phyloP scores from a whole-genome alignment of 37 sponge, comb jelly and placozoan species.

The Chondrilla cf. caribensis region DNA sequence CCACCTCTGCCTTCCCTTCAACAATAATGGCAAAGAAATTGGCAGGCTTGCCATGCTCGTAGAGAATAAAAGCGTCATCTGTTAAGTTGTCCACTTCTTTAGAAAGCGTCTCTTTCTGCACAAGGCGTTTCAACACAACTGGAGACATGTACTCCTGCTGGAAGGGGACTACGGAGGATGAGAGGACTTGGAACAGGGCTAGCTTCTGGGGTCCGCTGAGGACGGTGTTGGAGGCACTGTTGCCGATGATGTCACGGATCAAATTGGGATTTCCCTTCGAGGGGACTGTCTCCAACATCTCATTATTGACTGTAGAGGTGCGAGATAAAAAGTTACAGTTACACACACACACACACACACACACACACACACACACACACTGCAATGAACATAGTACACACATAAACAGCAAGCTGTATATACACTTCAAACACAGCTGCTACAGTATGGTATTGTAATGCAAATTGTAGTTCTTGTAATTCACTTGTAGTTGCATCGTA shows the following conservation, averaged over 20 bases:
- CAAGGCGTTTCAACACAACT: slow-evolving; percentile 57
- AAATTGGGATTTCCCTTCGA: slow-evolving; percentile 26
- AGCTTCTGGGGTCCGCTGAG: slow-evolving; percentile 59
- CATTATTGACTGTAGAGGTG: slow-evolving; percentile 60
- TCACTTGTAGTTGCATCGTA: too few relatives aligned
- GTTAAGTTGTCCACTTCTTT: slow-evolving; percentile 35
- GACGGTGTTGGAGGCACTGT: slow-evolving; percentile 4
- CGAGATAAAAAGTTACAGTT: too few relatives aligned
- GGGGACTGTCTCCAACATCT: slow-evolving; percentile 29
- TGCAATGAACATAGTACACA: too few relatives aligned
- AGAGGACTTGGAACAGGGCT: slow-evolving; percentile 78
- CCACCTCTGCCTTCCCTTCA: slow-evolving; percentile 72
- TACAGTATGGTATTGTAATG: too few relatives aligned
- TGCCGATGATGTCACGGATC: slow-evolving; percentile 38
- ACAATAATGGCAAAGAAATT: slow-evolving; percentile 74
- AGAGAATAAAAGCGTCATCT: slow-evolving; percentile 45
- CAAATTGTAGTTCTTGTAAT: too few relatives aligned
- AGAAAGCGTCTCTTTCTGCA: slow-evolving; percentile 45
- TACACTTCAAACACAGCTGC: too few relatives aligned
- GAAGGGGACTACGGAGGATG: slow-evolving; percentile 65
- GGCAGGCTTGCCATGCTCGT: slow-evolving; percentile 51
- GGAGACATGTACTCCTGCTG: slow-evolving; percentile 42
- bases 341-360: too few relatives aligned
- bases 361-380: too few relatives aligned
- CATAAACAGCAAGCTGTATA: too few relatives aligned